Percentiles rank a stretch among this genome's conserved stretches.
Conservation (phyloP, 2,113 vertebrate species). For the Burhinus oedicnemus region DNA sequence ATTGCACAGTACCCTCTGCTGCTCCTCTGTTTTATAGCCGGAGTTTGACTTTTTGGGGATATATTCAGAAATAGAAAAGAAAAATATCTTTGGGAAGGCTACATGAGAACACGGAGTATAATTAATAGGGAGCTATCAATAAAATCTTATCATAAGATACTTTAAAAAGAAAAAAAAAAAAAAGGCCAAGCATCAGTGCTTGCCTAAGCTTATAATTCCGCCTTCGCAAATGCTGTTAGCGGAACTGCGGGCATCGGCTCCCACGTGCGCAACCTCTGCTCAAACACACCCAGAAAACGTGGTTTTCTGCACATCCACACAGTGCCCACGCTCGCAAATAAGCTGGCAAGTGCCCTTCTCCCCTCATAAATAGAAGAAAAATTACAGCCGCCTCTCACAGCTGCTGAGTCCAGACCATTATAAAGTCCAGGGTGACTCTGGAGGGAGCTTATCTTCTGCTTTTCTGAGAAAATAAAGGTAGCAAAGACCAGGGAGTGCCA, state of each 20-base stretch:
- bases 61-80: neutral
- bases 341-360: neutral
- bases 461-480: neutral
- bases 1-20: fast-evolving
- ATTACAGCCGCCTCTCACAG: neutral
- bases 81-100: neutral
- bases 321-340: fast-evolving
- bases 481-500: neutral
- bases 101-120: neutral
- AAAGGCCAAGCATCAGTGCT: neutral
- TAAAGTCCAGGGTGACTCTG: fast-evolving
- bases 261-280: fast-evolving
- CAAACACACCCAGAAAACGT: neutral
- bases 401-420: neutral
- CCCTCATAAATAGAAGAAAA: neutral
- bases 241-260: neutral
- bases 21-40: neutral
- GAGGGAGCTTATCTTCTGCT: neutral
- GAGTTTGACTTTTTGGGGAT: neutral
- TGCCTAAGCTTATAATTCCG: too few relatives aligned
- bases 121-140: neutral
- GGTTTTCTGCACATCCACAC: neutral
- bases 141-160: neutral
- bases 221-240: fast-evolving
- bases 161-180: neutral